phyloP scores from a whole-genome alignment of 2,113 vertebrate species.

The Motacilla tschutschensis region DNA sequence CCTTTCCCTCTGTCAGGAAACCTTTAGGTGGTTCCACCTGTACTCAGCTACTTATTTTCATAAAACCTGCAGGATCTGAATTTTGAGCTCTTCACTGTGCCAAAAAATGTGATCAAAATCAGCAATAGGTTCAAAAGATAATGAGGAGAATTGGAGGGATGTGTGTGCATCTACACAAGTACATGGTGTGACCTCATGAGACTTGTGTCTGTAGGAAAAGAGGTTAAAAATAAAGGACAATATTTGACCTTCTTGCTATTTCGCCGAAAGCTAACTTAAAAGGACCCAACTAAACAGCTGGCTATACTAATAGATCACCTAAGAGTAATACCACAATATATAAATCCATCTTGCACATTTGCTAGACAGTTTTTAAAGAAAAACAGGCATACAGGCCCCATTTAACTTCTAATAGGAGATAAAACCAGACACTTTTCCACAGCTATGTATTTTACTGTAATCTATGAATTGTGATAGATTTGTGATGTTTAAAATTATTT shows the following conservation, averaged over 20 bases:
- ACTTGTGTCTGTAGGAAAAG: not conserved
- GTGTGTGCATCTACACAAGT: not conserved
- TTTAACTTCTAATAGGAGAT: not conserved
- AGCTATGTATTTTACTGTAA: not conserved
- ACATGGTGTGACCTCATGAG: not conserved
- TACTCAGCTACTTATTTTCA: not conserved
- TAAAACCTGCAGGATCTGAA: not conserved
- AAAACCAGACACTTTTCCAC: not conserved
- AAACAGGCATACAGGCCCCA: not conserved
- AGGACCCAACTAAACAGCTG: not conserved
- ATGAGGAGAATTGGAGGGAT: not conserved
- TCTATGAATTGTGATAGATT: not conserved
- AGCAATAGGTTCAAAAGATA: not conserved
- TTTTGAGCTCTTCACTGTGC: not conserved
- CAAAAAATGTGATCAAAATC: not conserved
- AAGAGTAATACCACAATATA: not conserved
- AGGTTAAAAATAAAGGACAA: not conserved
- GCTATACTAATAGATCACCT: not conserved
- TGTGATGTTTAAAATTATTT: not conserved
- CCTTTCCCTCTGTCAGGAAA: not conserved
- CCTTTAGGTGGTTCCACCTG: not conserved
- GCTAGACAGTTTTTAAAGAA: not conserved
- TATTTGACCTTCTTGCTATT: not conserved
- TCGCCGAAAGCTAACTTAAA: constrained; percentile 1
- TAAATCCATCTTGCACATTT: not conserved